Evolutionary conservation across 2,113 vertebrate species (phyloP).

Genomic region (Rhizomys pruinosus): DNA sequence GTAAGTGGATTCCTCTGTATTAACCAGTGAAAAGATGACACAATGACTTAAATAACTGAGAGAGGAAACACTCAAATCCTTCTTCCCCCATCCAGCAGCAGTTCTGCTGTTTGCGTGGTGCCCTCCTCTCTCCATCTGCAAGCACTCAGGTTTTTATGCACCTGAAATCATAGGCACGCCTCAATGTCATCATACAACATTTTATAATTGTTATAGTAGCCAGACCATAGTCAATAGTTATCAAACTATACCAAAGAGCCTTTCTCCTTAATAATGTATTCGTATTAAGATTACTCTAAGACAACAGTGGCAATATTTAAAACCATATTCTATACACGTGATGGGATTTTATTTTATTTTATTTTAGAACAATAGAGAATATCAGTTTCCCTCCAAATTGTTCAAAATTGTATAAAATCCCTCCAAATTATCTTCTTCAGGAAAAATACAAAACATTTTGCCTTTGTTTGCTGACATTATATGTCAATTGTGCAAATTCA

Average conservation of each 20-base stretch:
- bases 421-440: neutral
- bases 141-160: neutral
- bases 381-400: neutral
- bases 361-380: neutral
- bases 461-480: neutral
- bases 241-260: neutral
- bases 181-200: neutral
- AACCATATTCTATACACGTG: neutral
- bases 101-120: neutral
- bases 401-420: neutral
- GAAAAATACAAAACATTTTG: neutral
- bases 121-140: neutral
- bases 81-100: neutral
- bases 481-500: neutral
- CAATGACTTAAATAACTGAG: neutral
- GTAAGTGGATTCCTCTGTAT: neutral
- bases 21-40: neutral
- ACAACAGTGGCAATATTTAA: neutral
- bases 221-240: neutral
- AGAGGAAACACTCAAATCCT: neutral
- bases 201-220: neutral
- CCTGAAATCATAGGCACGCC: neutral
- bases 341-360: neutral
- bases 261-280: neutral
- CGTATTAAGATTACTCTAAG: slow-evolving; percentile 25